A percentile compares a stretch with the other conserved stretches of the same genome.
phyloP scores from a whole-genome alignment of 2,113 vertebrate genomes.

The Fregetta grallaria region DNA sequence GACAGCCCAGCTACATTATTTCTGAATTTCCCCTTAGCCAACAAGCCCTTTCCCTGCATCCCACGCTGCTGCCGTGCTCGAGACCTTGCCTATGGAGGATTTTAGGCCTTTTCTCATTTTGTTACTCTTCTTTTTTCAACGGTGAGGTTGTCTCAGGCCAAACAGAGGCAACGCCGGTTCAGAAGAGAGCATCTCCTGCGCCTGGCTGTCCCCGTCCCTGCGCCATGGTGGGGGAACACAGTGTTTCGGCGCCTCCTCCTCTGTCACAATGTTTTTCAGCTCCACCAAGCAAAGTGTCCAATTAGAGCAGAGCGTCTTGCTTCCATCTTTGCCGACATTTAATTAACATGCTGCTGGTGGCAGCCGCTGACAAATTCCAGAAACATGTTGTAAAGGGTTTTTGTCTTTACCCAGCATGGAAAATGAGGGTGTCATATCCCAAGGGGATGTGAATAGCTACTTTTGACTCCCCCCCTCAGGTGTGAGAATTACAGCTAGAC shows the following conservation, averaged over 20 bases:
- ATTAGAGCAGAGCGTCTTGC: slow-evolving; percentile 77
- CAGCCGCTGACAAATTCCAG: slow-evolving; percentile 80
- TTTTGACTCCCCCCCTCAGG: slow-evolving; percentile 67
- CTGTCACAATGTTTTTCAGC: slow-evolving; percentile 81
- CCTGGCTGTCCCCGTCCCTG: background rate
- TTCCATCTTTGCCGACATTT: slow-evolving; percentile 81
- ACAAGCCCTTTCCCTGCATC: background rate
- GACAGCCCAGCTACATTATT: background rate
- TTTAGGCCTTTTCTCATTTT: background rate
- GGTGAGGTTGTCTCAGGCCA: background rate
- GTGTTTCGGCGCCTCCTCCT: slow-evolving; percentile 67
- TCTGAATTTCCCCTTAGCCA: background rate
- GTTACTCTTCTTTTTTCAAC: background rate
- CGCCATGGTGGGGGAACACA: slow-evolving; percentile 20
- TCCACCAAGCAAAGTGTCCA: slow-evolving; percentile 78
- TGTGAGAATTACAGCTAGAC: slow-evolving; percentile 50
- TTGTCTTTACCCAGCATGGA: slow-evolving; percentile 80
- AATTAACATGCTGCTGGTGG: slow-evolving; percentile 81
- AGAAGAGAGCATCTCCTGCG: background rate
- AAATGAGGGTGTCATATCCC: slow-evolving; percentile 77
- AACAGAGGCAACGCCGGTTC: background rate
- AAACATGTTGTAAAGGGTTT: slow-evolving; percentile 79
- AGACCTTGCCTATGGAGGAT: background rate
- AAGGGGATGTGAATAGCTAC: slow-evolving; percentile 73
- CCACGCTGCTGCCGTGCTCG: rapidly evolving